Percentiles rank a stretch among this genome's conserved stretches.
Evolutionary conservation across 2,113 vertebrate species (phyloP).

Genomic region (human (Homo sapiens)): GRCh38 chr11:87672001-87672500

Average conservation of each 20-base stretch:
- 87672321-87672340: neutral
- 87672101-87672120: neutral
- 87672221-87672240: neutral
- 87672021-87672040: neutral
- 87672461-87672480: neutral
- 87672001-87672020: neutral
- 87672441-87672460: neutral
- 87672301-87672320: neutral
- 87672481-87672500: neutral
- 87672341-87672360: neutral
- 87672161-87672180: neutral
- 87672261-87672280: neutral
- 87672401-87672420: neutral
- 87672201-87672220: neutral
- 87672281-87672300: neutral
- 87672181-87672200: neutral
- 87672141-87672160: neutral
- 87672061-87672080: neutral
- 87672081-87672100: neutral
- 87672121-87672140: conserved; percentile 31
- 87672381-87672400: neutral
- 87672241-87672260: neutral
- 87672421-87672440: neutral
- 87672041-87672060: neutral
- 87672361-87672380: neutral